phyloP scores from a whole-genome alignment of 2,797 vertebrate genomes.

The Enteromius anoplus region DNA sequence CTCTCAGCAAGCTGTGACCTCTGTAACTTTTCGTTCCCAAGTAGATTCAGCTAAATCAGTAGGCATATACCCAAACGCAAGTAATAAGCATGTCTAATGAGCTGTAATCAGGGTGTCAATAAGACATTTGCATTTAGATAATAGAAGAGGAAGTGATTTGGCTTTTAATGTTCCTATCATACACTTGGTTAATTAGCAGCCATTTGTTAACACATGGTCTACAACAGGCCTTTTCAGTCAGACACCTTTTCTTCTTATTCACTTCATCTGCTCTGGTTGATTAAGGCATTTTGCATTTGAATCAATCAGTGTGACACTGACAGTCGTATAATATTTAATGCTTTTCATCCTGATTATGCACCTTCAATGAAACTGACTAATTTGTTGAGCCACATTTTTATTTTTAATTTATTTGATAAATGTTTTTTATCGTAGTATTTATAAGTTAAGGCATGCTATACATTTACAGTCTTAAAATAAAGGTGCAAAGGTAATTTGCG shows the following conservation, averaged over 20 bases:
- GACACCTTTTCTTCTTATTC: neutral
- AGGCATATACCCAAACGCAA: neutral
- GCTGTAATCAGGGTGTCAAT: slow-evolving; percentile 19
- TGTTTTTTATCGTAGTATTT: neutral
- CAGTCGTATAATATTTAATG: neutral
- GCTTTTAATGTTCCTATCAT: slow-evolving; percentile 10
- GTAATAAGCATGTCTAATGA: slow-evolving; percentile 37
- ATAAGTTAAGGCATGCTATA: neutral
- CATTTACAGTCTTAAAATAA: neutral
- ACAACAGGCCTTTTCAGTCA: neutral
- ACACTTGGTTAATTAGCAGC: slow-evolving; percentile 25
- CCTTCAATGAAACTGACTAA: neutral
- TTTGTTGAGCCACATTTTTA: neutral
- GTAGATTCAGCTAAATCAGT: neutral
- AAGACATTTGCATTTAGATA: slow-evolving; percentile 23
- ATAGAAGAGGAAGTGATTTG: slow-evolving; percentile 36
- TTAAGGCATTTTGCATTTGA: slow-evolving; percentile 14
- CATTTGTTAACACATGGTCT: slow-evolving; percentile 42
- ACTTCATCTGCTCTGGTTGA: slow-evolving; percentile 1
- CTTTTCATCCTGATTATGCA: neutral
- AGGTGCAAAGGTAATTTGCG: too few relatives aligned
- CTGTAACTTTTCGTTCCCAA: neutral
- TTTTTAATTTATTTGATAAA: neutral
- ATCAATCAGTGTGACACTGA: neutral
- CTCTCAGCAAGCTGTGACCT: neutral